phyloP scores from a whole-genome alignment of 2,888 invertebrate species.

The Dendrolimus houi region DNA sequence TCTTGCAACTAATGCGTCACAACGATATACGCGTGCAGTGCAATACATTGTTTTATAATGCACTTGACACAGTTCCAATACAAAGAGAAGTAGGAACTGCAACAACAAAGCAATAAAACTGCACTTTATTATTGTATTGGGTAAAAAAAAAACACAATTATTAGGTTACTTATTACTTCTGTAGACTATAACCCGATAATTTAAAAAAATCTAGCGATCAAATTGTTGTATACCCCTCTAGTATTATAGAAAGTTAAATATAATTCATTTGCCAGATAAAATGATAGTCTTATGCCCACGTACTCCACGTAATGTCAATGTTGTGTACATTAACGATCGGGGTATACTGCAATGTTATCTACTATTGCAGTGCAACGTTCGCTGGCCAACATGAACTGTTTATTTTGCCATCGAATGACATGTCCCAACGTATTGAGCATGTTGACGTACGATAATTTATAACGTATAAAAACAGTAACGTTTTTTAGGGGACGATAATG shows the following conservation, averaged over 20 bases:
- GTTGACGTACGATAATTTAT: not conserved
- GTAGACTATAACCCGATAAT: too few relatives aligned
- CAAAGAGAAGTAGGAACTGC: not conserved
- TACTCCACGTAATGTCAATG: too few relatives aligned
- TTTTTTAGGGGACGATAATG: not conserved
- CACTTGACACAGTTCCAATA: slow-evolving; percentile 11
- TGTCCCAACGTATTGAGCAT: not conserved
- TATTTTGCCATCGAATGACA: not conserved
- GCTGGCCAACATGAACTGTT: not conserved
- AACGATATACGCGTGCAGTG: slow-evolving; percentile 4
- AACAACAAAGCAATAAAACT: not conserved
- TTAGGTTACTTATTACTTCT: too few relatives aligned
- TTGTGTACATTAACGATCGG: too few relatives aligned
- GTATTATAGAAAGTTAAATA: too few relatives aligned
- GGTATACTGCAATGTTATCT: not conserved
- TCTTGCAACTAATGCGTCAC: slow-evolving; percentile 7
- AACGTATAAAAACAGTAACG: not conserved
- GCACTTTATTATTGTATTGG: not conserved
- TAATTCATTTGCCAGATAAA: too few relatives aligned
- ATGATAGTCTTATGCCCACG: too few relatives aligned
- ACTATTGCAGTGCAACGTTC: not conserved
- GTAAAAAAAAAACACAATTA: not conserved
- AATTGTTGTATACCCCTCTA: too few relatives aligned
- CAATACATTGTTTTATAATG: slow-evolving; percentile 2
- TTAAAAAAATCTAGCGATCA: too few relatives aligned